Conservation (phyloP, 2,113 vertebrate species). For the Oceanites oceanicus region DNA sequence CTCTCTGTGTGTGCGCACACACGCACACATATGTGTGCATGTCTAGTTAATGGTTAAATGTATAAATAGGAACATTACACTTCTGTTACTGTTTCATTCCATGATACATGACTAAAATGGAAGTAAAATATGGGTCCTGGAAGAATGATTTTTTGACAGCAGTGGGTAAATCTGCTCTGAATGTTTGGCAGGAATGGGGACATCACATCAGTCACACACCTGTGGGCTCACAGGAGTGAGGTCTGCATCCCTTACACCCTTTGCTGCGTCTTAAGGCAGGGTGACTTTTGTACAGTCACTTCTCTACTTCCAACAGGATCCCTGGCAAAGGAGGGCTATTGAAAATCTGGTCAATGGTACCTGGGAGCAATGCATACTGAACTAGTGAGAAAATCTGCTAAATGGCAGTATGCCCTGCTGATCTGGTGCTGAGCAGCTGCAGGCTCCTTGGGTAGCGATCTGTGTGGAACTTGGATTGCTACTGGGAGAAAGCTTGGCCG, state of each 20-base stretch:
- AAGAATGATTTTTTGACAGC: neutral
- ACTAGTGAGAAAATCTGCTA: neutral
- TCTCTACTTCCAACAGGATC: neutral
- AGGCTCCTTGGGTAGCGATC: neutral
- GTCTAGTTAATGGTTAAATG: constrained; percentile 28
- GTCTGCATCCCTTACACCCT: neutral
- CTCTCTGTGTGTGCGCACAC: neutral
- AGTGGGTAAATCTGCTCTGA: neutral
- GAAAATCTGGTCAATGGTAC: neutral
- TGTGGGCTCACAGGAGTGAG: neutral
- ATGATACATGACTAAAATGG: neutral
- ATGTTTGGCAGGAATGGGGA: neutral
- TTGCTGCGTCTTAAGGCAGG: neutral
- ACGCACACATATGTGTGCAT: neutral
- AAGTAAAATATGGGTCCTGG: neutral
- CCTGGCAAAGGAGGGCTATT: neutral
- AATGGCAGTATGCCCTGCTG: neutral
- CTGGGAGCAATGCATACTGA: neutral
- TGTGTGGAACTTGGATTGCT: neutral
- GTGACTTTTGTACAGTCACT: neutral
- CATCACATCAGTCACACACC: neutral
- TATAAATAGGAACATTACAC: neutral
- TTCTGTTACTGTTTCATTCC: neutral
- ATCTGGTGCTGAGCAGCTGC: fast-evolving
- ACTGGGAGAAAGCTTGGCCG: neutral